Percentiles rank a stretch among this genome's conserved stretches.
phyloP scores from a whole-genome alignment of 2,113 vertebrate genomes.

The Hyperoodon ampullatus region DNA sequence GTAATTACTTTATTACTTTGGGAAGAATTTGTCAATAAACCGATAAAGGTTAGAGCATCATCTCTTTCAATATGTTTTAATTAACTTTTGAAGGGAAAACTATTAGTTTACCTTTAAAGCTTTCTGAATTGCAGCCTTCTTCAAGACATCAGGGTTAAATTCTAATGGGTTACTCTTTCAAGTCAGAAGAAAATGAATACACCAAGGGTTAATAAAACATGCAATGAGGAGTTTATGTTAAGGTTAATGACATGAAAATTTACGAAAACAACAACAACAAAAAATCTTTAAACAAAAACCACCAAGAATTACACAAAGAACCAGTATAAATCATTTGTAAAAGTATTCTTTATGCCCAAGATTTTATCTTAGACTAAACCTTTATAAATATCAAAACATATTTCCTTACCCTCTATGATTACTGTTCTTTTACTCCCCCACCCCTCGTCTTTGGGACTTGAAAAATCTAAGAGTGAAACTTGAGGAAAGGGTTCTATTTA shows the following conservation, averaged over 20 bases:
- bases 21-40: background rate
- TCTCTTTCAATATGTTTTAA: conserved; percentile 76
- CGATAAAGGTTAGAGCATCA: background rate
- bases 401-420: background rate
- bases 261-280: conserved; percentile 33
- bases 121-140: conserved; percentile 94
- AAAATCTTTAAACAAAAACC: conserved; percentile 44
- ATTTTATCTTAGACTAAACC: background rate
- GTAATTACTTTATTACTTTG: background rate
- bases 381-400: background rate
- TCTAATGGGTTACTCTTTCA: conserved; percentile 98
- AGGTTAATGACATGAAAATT: conserved; percentile 82
- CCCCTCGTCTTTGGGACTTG: background rate
- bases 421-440: background rate
- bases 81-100: conserved; percentile 79
- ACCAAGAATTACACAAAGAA: conserved; percentile 51
- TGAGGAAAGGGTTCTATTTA: background rate
- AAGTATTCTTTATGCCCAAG: conserved; percentile 41
- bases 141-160: conserved; percentile 94
- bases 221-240: conserved; percentile 85
- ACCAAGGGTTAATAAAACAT: conserved; percentile 90
- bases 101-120: conserved; percentile 94
- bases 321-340: conserved; percentile 32
- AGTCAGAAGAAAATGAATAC: conserved; percentile 91
- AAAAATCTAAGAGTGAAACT: background rate